Conservation (phyloP, 2,797 vertebrate species). For the Salmo trutta region DNA sequence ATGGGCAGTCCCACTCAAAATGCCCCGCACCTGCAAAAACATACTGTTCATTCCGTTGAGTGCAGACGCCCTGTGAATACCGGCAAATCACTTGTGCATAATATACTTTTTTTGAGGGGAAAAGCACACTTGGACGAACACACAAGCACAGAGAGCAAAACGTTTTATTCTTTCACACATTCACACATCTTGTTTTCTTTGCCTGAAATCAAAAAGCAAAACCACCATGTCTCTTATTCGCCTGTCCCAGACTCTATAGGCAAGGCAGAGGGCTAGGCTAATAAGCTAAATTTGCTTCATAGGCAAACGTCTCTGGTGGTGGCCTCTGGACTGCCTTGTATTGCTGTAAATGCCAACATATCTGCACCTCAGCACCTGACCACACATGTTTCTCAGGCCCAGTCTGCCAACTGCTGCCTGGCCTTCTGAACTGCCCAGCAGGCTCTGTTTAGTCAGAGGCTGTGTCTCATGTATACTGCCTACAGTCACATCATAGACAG, state of each 20-base stretch:
- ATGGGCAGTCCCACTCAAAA: constrained; percentile 75
- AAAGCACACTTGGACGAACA: too few relatives aligned
- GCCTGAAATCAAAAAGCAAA: neutral
- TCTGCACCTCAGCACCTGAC: constrained; percentile 4
- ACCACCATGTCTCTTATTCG: neutral
- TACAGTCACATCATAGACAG: neutral
- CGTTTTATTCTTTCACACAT: neutral
- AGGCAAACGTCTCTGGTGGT: neutral
- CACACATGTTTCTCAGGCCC: neutral
- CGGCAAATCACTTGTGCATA: constrained; percentile 66
- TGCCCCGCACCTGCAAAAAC: constrained; percentile 82
- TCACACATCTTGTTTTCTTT: neutral
- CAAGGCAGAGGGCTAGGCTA: neutral
- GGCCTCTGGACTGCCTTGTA: neutral
- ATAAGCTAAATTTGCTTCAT: neutral
- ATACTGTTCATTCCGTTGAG: constrained; percentile 51
- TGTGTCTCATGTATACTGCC: neutral
- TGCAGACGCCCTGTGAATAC: constrained; percentile 57
- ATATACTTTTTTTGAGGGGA: neutral
- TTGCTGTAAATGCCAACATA: neutral
- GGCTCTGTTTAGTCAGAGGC: neutral
- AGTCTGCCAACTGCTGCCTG: neutral
- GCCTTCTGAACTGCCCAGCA: neutral
- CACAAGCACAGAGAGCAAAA: neutral
- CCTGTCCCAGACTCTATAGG: neutral